Evolutionary conservation across 2,113 vertebrate species (phyloP), one percentile per base, ranked within the genome.

Genomic region (Chamaea fasciata): DNA sequence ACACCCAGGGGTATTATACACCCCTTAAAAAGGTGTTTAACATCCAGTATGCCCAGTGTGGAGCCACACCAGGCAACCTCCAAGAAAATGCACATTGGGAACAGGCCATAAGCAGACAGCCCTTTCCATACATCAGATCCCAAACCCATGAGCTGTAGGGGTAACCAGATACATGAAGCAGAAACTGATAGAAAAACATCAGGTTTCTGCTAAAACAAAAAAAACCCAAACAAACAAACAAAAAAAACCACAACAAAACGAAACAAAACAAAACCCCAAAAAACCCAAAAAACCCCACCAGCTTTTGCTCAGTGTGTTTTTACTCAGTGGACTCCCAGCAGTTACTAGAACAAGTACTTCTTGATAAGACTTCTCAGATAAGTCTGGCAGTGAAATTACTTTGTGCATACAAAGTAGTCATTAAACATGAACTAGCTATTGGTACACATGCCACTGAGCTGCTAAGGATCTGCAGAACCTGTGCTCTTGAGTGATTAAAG

Each of bases 391-490:
- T n/a, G 47, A 71, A 88, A 95, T 42, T 3, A 4, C 4, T 64
- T 53, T 75, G 27, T 86, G 8, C 30, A 39, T 56, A 20, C 12
- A 23, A 46, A 68, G 47, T 10, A 11, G 6, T 7, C 13, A 8
- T 52, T 68, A 83, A 56, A 68, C 15, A 10, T 10, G 24, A 88
- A 24, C 16, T 49, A 75, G 20, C 5, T 37, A 35, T 47, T 0
- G 0, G 2, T 47, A 64, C 0, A 0, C 20, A 73, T 33, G 73
- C 16, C 44, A 23, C 3, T 27, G 27, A 50, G 15, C 41, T 30
- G 5, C 33, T 33, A 52, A 30, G 18, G 27, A 44, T 64, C 17
- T 80, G 35, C 53, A 87, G 73, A 60, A 52, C 5, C 21, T 37
- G 11, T 52, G 37, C 7, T 74, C 15, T 41, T 50, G 39, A 8